A percentile compares a stretch with the other conserved stretches of the same genome.
phyloP scores from a whole-genome alignment of 2,797 vertebrate genomes.

The Forpus xanthops region DNA sequence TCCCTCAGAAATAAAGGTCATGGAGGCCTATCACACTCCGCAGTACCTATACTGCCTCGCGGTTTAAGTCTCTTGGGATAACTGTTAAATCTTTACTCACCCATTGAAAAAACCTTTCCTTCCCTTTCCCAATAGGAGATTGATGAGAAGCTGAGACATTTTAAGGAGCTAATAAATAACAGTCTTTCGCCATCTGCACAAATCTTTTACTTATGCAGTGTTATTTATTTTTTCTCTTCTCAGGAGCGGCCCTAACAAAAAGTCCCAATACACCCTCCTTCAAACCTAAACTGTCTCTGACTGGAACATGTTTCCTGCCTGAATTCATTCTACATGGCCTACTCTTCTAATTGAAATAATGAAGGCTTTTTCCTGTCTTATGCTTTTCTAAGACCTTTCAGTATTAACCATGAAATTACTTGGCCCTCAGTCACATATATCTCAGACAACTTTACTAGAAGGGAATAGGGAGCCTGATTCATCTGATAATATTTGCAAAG shows the following conservation, averaged over 20 bases:
- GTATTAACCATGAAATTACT: not conserved
- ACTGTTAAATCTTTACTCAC: not conserved
- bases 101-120: not conserved
- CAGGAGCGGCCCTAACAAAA: not conserved
- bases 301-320: constrained; percentile 47
- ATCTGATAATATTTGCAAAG: not conserved
- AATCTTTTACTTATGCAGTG: not conserved
- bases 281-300: constrained; percentile 40
- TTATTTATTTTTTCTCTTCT: constrained; percentile 34
- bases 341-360: constrained; percentile 54
- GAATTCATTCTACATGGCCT: constrained; percentile 50
- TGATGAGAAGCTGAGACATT: not conserved
- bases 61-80: not conserved
- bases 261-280: constrained; percentile 14
- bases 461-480: not conserved
- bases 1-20: not conserved
- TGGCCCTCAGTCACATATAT: not conserved
- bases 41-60: not conserved
- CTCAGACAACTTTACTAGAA: not conserved
- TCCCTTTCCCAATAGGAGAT: not conserved
- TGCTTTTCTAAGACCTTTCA: not conserved
- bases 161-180: constrained; percentile 37
- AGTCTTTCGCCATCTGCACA: constrained; percentile 25
- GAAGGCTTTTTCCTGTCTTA: not conserved
- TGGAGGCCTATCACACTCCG: not conserved